Evolutionary conservation across 2,113 vertebrate genomes (phyloP).

Genomic region (Chloroceryle aenea): DNA sequence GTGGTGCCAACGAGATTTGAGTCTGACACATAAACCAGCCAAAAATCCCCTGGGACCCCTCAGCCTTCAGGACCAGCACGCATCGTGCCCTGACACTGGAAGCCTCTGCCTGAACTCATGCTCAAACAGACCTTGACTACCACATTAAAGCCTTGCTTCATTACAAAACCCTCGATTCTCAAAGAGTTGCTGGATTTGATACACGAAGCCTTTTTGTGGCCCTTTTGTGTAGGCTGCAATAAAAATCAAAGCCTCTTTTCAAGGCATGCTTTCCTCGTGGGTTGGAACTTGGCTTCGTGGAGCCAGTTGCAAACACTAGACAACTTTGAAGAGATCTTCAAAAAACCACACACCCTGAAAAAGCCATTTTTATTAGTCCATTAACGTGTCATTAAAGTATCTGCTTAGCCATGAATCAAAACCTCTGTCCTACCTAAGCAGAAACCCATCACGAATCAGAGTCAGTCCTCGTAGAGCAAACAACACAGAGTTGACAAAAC

Average conservation of each 20-base stretch:
- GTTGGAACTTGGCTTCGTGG: conserved; percentile 47
- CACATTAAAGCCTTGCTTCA: conserved; percentile 42
- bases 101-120: not conserved
- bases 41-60: not conserved
- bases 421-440: conserved; percentile 53
- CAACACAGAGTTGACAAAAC: not conserved
- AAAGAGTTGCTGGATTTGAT: conserved; percentile 15
- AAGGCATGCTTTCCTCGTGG: conserved; percentile 57
- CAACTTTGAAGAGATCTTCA: conserved; percentile 70
- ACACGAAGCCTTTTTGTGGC: conserved; percentile 47
- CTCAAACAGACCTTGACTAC: not conserved
- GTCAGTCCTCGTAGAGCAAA: not conserved
- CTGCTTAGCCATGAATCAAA: conserved; percentile 44
- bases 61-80: not conserved
- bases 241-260: conserved; percentile 70
- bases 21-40: not conserved
- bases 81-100: not conserved
- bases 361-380: conserved; percentile 67
- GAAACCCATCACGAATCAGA: not conserved
- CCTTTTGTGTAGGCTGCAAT: conserved; percentile 65
- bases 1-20: not conserved
- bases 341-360: conserved; percentile 65
- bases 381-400: conserved; percentile 61
- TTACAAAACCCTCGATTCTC: conserved; percentile 9
- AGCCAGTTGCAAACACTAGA: conserved; percentile 56